phyloP scores from a whole-genome alignment of 2,113 vertebrate species.

The Pachycephala philippinensis region DNA sequence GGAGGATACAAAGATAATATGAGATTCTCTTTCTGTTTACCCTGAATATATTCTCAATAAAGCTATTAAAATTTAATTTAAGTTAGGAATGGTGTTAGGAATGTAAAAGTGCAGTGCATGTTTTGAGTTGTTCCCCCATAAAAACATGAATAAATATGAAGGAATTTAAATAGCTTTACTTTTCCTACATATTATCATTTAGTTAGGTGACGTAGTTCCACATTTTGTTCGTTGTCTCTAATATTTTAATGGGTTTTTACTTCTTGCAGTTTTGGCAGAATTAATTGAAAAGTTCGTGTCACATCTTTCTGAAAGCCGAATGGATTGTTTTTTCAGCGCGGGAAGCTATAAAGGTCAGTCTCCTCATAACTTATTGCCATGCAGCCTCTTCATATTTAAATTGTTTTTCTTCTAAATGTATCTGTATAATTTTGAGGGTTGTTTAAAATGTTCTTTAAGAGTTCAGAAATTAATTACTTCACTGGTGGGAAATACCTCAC shows the following conservation, averaged over 20 bases:
- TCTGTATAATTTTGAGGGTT: not conserved
- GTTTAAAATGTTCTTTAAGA: not conserved
- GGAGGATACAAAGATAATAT: constrained; percentile 39
- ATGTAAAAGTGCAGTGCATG: constrained; percentile 6
- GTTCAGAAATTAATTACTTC: not conserved
- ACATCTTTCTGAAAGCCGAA: constrained; percentile 74
- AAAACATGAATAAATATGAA: not conserved
- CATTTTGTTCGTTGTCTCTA: not conserved
- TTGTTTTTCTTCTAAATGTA: not conserved
- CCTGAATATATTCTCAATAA: constrained; percentile 49
- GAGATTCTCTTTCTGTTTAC: constrained; percentile 31
- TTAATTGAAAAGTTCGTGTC: constrained; percentile 84
- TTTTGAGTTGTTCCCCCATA: constrained; percentile 19
- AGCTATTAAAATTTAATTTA: constrained; percentile 68
- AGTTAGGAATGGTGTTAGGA: constrained; percentile 19
- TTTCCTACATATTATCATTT: not conserved
- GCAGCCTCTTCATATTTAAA: not conserved
- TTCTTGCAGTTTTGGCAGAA: constrained; percentile 81
- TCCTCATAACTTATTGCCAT: not conserved
- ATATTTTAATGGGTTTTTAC: constrained; percentile 42
- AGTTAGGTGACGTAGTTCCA: not conserved
- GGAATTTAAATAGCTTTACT: constrained; percentile 1
- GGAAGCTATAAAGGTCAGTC: constrained; percentile 82
- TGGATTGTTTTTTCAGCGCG: constrained; percentile 78
- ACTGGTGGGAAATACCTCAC: not conserved